A percentile compares a stretch with the other conserved stretches of the same genome.
phyloP scores from a whole-genome alignment of 2,797 vertebrate genomes.

The Hylomyscus alleni region DNA sequence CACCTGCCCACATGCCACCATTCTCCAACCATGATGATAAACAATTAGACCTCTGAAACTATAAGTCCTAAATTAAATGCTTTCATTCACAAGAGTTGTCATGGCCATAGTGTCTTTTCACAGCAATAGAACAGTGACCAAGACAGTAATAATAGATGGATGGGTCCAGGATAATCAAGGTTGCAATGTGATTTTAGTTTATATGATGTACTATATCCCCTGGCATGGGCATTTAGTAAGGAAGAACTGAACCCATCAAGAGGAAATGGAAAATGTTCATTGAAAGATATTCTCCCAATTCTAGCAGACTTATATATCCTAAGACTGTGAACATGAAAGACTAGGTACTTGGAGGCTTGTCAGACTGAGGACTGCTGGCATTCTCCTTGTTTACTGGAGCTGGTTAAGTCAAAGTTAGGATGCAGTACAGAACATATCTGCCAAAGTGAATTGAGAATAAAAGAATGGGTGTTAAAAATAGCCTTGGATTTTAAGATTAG shows the following conservation, averaged over 20 bases:
- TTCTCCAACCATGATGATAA: not conserved
- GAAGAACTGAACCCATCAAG: not conserved
- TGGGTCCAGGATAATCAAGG: not conserved
- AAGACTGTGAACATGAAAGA: not conserved
- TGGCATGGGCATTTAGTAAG: not conserved
- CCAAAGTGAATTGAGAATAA: not conserved
- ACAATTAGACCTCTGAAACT: not conserved
- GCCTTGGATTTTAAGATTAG: not conserved
- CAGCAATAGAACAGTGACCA: not conserved
- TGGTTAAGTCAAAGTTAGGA: not conserved
- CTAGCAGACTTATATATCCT: not conserved
- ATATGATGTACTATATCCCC: not conserved
- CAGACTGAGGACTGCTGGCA: not conserved
- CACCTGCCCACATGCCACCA: not conserved
- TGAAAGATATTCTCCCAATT: not conserved
- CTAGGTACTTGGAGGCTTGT: not conserved
- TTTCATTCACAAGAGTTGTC: not conserved
- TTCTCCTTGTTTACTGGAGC: not conserved
- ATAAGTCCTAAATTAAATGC: not conserved
- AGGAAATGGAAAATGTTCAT: not conserved
- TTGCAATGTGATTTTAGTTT: not conserved
- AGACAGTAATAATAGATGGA: not conserved
- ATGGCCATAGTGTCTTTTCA: not conserved
- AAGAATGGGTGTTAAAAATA: not conserved
- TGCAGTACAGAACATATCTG: not conserved